Percentiles rank a stretch among this genome's conserved stretches.
These are phyloP conservation scores for Drosophila histrio DNA, from an alignment of 2,888 invertebrate species.

Conservation along the genomic window DNA sequence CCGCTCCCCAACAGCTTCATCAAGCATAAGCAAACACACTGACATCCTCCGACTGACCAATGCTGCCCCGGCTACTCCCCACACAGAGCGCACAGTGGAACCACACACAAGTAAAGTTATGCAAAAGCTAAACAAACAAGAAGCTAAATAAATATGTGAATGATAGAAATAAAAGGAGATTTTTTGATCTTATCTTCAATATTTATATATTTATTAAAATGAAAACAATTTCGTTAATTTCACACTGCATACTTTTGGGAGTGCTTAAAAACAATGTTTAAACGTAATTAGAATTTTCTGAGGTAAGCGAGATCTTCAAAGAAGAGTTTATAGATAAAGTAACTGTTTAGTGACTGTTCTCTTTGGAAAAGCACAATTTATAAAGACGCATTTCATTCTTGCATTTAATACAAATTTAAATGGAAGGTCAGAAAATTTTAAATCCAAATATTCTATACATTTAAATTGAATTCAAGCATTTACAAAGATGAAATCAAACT, in stretches of 20 bases:
- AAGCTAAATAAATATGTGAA: neutral
- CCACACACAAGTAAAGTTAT: neutral
- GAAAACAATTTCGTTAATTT: neutral
- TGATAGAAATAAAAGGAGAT: neutral
- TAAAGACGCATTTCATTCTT: too few relatives aligned
- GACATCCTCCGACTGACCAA: conserved; percentile 55
- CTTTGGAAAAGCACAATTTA: too few relatives aligned
- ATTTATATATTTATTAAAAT: neutral
- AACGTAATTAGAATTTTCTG: too few relatives aligned
- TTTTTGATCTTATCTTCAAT: neutral
- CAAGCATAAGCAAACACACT: conserved; percentile 71
- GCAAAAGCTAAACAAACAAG: neutral
- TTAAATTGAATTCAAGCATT: too few relatives aligned
- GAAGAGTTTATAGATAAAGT: too few relatives aligned
- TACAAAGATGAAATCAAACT: too few relatives aligned
- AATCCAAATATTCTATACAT: too few relatives aligned
- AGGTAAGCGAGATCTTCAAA: too few relatives aligned
- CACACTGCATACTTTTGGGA: conserved; percentile 36
- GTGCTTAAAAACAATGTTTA: neutral
- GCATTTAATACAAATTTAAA: too few relatives aligned
- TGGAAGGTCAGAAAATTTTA: too few relatives aligned
- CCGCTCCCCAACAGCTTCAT: conserved; percentile 75
- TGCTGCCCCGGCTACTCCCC: conserved; percentile 39
- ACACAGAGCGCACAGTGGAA: conserved; percentile 29
- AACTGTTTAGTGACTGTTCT: too few relatives aligned